These are phyloP conservation scores for Drosophila kuntzei DNA, from an alignment of 2,888 invertebrate genomes.

Conservation along the genomic window DNA sequence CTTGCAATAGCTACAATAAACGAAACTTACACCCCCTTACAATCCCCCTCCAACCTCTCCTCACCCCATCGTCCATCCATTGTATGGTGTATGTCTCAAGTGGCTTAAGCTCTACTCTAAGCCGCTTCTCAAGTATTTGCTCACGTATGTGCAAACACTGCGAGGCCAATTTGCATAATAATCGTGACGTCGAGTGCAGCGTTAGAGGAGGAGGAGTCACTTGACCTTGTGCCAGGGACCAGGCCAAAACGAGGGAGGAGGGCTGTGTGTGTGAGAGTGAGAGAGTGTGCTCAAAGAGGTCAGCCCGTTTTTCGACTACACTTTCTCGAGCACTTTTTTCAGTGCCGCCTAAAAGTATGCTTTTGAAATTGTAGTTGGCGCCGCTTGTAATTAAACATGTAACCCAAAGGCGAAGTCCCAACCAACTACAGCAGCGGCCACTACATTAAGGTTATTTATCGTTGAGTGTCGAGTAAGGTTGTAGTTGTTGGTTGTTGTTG, in stretches of 20 bases:
- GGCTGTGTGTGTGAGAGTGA: slow-evolving; percentile 7
- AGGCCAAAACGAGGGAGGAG: background rate
- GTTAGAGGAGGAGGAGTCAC: slow-evolving; percentile 26
- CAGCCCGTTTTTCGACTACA: slow-evolving; percentile 73
- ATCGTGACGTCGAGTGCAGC: slow-evolving; percentile 50
- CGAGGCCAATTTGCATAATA: slow-evolving; percentile 78
- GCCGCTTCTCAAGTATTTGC: slow-evolving; percentile 68
- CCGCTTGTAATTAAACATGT: slow-evolving; percentile 66
- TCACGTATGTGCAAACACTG: slow-evolving; percentile 71
- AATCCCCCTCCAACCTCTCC: background rate
- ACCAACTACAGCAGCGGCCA: slow-evolving; percentile 51
- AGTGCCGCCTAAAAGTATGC: slow-evolving; percentile 76
- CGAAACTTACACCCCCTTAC: slow-evolving; percentile 2
- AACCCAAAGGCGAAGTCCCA: slow-evolving; percentile 34
- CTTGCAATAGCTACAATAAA: background rate
- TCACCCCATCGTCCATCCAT: slow-evolving; percentile 2
- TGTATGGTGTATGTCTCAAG: slow-evolving; percentile 58
- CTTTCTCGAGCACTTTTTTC: slow-evolving; percentile 77
- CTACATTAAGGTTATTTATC: slow-evolving; percentile 81
- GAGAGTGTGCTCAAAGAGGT: slow-evolving; percentile 21
- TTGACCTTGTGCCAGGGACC: slow-evolving; percentile 65
- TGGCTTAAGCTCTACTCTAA: slow-evolving; percentile 38
- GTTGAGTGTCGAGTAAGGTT: slow-evolving; percentile 52
- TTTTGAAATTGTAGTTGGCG: slow-evolving; percentile 52
- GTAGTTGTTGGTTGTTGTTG: slow-evolving; percentile 16